These are phyloP conservation scores for Micronycteris hirsuta DNA, from an alignment of 2,113 vertebrate genomes.

Conservation along the genomic window DNA sequence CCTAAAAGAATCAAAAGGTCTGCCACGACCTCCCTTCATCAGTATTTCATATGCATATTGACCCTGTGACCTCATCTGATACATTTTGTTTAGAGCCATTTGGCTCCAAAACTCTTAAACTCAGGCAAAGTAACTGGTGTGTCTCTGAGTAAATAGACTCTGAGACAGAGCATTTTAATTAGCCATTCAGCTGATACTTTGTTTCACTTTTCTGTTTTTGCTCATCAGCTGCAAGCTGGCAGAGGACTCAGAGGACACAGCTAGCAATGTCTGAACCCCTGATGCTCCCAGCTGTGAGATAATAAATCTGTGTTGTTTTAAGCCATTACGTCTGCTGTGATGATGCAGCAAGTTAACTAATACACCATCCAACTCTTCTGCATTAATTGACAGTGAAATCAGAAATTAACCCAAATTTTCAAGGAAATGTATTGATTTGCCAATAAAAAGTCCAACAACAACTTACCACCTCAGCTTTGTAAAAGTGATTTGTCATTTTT, in stretches of 20 bases:
- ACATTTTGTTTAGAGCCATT: constrained; percentile 64
- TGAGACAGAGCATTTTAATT: constrained; percentile 67
- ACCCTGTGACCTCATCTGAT: constrained; percentile 55
- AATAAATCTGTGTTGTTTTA: background rate
- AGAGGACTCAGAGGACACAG: background rate
- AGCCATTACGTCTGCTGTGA: background rate
- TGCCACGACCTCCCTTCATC: constrained; percentile 33
- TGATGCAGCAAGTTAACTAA: background rate
- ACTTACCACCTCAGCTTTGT: background rate
- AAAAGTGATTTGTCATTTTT: background rate
- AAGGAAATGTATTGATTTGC: background rate
- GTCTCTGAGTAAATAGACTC: constrained; percentile 43
- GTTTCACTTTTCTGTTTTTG: constrained; percentile 71
- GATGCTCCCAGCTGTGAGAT: background rate
- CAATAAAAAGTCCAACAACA: background rate
- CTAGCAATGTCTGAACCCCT: background rate
- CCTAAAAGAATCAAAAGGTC: constrained; percentile 37
- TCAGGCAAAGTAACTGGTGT: constrained; percentile 55
- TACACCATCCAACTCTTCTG: background rate
- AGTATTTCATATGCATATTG: constrained; percentile 24
- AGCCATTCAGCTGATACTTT: constrained; percentile 72
- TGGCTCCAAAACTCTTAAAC: constrained; percentile 61
- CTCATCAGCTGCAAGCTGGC: constrained; percentile 72
- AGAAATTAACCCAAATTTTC: background rate
- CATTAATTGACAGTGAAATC: background rate